Percentiles rank a stretch among this genome's conserved stretches.
Conservation (phyloP, 2,888 invertebrate species). For the Cryptocephalus primarius region DNA sequence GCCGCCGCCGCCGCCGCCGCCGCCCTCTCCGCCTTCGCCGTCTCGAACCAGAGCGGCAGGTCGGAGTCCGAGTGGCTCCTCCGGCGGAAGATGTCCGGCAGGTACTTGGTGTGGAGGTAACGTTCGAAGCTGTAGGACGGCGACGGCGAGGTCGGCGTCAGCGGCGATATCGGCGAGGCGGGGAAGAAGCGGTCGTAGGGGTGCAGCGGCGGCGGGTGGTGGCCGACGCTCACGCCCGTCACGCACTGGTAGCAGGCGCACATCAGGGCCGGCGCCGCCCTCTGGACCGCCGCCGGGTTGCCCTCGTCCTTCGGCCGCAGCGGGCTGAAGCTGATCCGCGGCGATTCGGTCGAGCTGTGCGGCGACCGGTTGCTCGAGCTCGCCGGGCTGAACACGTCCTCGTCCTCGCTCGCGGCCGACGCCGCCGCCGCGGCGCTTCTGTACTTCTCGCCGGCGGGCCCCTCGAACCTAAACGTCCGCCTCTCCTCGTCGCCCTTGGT, state of each 20-base stretch:
- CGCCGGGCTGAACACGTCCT: conserved; percentile 48
- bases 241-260: conserved; percentile 36
- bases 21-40: conserved; percentile 35
- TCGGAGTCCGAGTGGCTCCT: conserved; percentile 59
- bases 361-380: conserved; percentile 45
- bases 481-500: conserved; percentile 17
- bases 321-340: conserved; percentile 45
- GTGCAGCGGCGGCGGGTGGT: conserved; percentile 31
- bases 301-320: conserved; percentile 43
- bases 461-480: conserved; percentile 43
- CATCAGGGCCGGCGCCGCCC: conserved; percentile 18
- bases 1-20: conserved; percentile 33
- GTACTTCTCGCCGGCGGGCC: conserved; percentile 29
- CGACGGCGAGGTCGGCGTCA: conserved; percentile 44
- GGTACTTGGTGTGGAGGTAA: conserved; percentile 52
- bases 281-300: conserved; percentile 28
- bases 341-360: conserved; percentile 44
- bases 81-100: conserved; percentile 48
- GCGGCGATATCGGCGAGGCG: conserved; percentile 47
- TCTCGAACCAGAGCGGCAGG: conserved; percentile 44
- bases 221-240: conserved; percentile 29
- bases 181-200: conserved; percentile 42
- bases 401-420: conserved; percentile 42
- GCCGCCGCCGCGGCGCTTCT: conserved; percentile 20
- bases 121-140: conserved; percentile 50